These are phyloP conservation scores for Poliocrania exsul DNA, from an alignment of 2,797 vertebrate species.

Conservation along the genomic window DNA sequence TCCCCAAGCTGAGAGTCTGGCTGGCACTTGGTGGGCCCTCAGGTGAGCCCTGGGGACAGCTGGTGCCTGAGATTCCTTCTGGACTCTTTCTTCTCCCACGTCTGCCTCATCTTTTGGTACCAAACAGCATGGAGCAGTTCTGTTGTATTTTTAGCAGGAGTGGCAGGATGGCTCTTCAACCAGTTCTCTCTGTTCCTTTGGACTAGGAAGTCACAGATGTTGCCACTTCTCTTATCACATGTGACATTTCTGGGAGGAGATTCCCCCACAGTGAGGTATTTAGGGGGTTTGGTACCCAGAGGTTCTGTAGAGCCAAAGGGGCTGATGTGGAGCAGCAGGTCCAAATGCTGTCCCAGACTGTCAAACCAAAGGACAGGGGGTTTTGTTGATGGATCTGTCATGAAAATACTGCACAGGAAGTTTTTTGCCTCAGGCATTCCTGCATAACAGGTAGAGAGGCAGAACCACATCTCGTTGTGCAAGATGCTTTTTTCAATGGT, in stretches of 20 bases:
- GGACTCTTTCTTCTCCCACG: neutral
- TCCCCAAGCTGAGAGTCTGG: neutral
- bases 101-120: neutral
- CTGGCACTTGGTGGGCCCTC: neutral
- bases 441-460: neutral
- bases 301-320: neutral
- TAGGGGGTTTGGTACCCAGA: neutral
- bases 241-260: neutral
- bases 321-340: neutral
- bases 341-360: neutral
- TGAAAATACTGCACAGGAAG: neutral
- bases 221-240: neutral
- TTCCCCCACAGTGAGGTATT: neutral
- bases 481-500: neutral
- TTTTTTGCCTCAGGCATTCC: neutral
- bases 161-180: neutral
- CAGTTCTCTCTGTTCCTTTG: neutral
- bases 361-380: neutral
- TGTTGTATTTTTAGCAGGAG: neutral
- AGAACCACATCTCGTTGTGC: neutral
- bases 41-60: neutral
- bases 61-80: neutral
- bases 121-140: neutral
- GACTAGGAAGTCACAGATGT: neutral
- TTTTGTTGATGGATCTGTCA: neutral